A percentile compares a stretch with the other conserved stretches of the same genome.
phyloP scores from a whole-genome alignment of 64 coral and sea anemone species.

The Pachyseris speciosa region DNA sequence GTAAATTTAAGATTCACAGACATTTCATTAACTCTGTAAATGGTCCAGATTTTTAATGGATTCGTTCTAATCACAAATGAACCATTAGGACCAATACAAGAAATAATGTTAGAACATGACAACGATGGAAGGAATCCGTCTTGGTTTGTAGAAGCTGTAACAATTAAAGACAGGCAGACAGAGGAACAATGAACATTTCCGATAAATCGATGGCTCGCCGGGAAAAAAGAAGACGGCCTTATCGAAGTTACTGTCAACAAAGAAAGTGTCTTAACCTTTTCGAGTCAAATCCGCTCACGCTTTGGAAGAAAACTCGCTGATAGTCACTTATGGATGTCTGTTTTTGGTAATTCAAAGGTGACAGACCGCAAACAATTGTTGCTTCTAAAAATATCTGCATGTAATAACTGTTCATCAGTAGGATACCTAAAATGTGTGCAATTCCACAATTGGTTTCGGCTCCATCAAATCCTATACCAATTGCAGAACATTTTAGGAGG shows the following conservation, averaged over 20 bases:
- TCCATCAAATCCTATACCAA: too few relatives aligned
- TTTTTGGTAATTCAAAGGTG: conserved; percentile 49
- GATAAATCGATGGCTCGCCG: conserved; percentile 51
- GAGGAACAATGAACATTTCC: conserved; percentile 13
- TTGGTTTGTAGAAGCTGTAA: conserved; percentile 32
- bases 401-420: too few relatives aligned
- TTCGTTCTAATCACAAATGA: conserved; percentile 6
- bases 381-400: too few relatives aligned
- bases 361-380: too few relatives aligned
- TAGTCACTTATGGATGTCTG: conserved; percentile 60
- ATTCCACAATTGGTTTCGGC: too few relatives aligned
- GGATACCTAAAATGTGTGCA: too few relatives aligned
- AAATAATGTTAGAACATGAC: conserved; percentile 49
- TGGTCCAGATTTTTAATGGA: conserved; percentile 11
- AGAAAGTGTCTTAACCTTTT: not conserved
- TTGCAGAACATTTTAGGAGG: too few relatives aligned
- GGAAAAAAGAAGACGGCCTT: conserved; percentile 37
- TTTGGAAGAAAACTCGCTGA: conserved; percentile 1
- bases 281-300: conserved; percentile 1
- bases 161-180: conserved; percentile 44
- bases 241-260: conserved; percentile 3
- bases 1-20: too few relatives aligned
- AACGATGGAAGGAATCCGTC: conserved; percentile 35
- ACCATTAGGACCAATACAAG: conserved; percentile 4
- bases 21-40: too few relatives aligned